These are phyloP conservation scores for Drosophila mimica DNA, from an alignment of 2,888 invertebrate species.

Conservation along the genomic window DNA sequence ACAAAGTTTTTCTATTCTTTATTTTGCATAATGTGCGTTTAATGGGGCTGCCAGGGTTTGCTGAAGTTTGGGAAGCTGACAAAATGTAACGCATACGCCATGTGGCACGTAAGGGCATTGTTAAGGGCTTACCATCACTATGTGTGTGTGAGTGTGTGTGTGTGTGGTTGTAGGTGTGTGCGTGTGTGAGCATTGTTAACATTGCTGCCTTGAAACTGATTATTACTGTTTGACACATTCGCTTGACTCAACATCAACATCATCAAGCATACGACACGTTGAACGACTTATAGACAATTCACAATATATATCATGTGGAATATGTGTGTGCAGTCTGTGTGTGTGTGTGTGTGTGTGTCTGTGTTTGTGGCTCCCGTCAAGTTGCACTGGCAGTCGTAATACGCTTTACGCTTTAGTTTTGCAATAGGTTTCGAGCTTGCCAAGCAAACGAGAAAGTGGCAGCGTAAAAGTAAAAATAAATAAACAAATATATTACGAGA, in stretches of 20 bases:
- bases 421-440: constrained; percentile 38
- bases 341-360: background rate
- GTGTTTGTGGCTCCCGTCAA: background rate
- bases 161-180: constrained; percentile 9
- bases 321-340: constrained; percentile 8
- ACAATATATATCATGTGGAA: constrained; percentile 30
- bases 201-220: constrained; percentile 70
- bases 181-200: constrained; percentile 54
- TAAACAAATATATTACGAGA: constrained; percentile 54
- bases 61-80: constrained; percentile 54
- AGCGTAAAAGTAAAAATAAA: constrained; percentile 70
- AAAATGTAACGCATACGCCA: constrained; percentile 68
- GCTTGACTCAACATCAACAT: constrained; percentile 49
- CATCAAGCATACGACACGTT: constrained; percentile 71
- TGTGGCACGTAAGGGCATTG: constrained; percentile 48
- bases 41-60: constrained; percentile 44
- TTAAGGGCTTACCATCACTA: constrained; percentile 30
- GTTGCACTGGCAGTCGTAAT: constrained; percentile 55
- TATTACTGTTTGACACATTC: constrained; percentile 77
- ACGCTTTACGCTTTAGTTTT: constrained; percentile 64
- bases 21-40: constrained; percentile 69
- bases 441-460: constrained; percentile 60
- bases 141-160: constrained; percentile 3
- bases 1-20: constrained; percentile 18
- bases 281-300: constrained; percentile 47